phyloP scores from a whole-genome alignment of 2,888 invertebrate species.

The Diloba caeruleocephala region DNA sequence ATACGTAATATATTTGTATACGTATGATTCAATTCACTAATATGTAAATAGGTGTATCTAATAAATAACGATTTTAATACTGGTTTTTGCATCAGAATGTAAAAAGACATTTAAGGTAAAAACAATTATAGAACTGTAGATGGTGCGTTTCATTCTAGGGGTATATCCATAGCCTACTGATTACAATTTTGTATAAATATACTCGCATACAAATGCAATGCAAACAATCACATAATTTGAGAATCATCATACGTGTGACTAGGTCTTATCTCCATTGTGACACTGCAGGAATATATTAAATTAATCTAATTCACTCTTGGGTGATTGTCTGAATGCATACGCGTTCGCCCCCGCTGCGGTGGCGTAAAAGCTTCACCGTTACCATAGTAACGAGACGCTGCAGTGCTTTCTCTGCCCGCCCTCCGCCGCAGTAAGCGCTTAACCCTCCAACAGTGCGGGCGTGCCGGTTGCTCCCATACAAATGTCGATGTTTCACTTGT shows the following conservation, averaged over 20 bases:
- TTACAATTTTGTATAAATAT: background rate
- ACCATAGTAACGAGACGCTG: constrained; percentile 84
- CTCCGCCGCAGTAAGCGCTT: constrained; percentile 82
- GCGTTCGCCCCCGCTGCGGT: constrained; percentile 61
- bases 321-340: constrained; percentile 69
- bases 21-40: too few relatives aligned
- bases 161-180: too few relatives aligned
- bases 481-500: constrained; percentile 49
- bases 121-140: too few relatives aligned
- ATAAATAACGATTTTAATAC: too few relatives aligned
- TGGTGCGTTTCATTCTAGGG: too few relatives aligned
- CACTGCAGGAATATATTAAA: constrained; percentile 37
- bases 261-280: background rate
- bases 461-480: constrained; percentile 44
- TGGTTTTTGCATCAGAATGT: too few relatives aligned
- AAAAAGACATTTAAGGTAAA: too few relatives aligned
- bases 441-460: constrained; percentile 62
- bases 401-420: constrained; percentile 80
- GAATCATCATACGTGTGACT: too few relatives aligned
- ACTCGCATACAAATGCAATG: background rate
- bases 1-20: too few relatives aligned
- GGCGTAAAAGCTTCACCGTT: constrained; percentile 72
- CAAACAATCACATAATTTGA: too few relatives aligned
- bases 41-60: too few relatives aligned
- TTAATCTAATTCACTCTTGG: constrained; percentile 56